Evolutionary conservation across 2,888 invertebrate genomes (phyloP).

Genomic region (Gastracanthus pulcherrimus): DNA sequence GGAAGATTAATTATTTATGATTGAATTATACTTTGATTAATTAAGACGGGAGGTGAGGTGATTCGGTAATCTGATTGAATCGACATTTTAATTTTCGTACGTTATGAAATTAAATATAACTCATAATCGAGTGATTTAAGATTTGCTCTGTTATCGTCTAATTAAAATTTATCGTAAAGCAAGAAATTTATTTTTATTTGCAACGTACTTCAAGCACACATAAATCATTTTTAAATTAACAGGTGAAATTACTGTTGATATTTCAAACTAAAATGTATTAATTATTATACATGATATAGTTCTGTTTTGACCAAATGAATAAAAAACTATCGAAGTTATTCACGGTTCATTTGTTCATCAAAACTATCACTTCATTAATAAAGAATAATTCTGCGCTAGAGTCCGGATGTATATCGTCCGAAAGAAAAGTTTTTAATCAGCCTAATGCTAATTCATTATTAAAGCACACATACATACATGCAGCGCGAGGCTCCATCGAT

Average conservation of each 20-base stretch:
- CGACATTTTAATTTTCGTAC: not conserved
- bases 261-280: not conserved
- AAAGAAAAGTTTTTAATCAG: slow-evolving; percentile 21
- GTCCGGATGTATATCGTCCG: not conserved
- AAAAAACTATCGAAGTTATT: too few relatives aligned
- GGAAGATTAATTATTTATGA: not conserved
- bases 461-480: not conserved
- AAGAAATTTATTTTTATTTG: not conserved
- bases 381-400: not conserved
- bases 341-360: too few relatives aligned
- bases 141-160: not conserved
- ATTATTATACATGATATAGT: too few relatives aligned
- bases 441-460: slow-evolving; percentile 3
- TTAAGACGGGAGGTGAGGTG: not conserved
- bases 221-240: not conserved
- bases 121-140: not conserved
- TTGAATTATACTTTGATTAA: not conserved
- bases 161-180: slow-evolving; percentile 2
- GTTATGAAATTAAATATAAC: not conserved
- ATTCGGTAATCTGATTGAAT: not conserved
- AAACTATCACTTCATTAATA: not conserved
- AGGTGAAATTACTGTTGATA: not conserved
- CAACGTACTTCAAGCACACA: not conserved
- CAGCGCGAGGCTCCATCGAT: slow-evolving; percentile 7
- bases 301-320: not conserved